Evolutionary conservation across 92 coral and sea anemone genomes (phyloP).

Genomic region (Blastomussa wellsi): DNA sequence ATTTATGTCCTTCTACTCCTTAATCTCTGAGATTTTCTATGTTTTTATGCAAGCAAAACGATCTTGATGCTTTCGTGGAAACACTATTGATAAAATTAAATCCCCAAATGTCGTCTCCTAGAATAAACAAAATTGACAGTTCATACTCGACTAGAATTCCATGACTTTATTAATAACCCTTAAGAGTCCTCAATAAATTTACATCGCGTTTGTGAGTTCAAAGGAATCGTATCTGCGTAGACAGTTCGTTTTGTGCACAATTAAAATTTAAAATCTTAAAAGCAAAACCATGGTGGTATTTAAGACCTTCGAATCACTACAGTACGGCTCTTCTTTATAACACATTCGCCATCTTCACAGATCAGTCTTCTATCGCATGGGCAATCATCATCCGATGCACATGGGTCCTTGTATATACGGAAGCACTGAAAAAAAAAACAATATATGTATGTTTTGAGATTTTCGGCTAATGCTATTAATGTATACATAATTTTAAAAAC

Average conservation of each 20-base stretch:
- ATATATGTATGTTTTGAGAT: not conserved
- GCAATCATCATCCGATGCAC: not conserved
- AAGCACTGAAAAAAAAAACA: conserved; percentile 16
- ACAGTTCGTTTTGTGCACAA: not conserved
- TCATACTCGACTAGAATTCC: not conserved
- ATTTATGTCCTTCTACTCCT: too few relatives aligned
- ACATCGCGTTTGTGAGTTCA: conserved; percentile 10
- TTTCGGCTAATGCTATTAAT: too few relatives aligned
- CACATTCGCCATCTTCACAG: conserved; percentile 36
- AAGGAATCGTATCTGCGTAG: not conserved
- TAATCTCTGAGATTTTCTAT: too few relatives aligned
- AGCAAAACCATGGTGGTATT: not conserved
- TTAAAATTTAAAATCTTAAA: not conserved
- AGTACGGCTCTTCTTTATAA: not conserved
- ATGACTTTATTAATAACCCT: conserved; percentile 16
- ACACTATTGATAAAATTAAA: not conserved
- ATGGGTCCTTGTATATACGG: not conserved
- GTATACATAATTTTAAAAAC: too few relatives aligned
- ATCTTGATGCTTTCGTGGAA: too few relatives aligned
- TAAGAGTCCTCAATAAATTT: conserved; percentile 6
- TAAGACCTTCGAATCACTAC: not conserved
- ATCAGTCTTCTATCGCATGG: not conserved
- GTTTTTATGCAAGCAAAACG: too few relatives aligned
- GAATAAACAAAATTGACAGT: not conserved
- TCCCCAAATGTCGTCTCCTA: not conserved